A percentile compares a stretch with the other conserved stretches of the same genome.
phyloP scores from a whole-genome alignment of 1,140 invertebrate genomes.

The Chrysomallon squamiferum region DNA sequence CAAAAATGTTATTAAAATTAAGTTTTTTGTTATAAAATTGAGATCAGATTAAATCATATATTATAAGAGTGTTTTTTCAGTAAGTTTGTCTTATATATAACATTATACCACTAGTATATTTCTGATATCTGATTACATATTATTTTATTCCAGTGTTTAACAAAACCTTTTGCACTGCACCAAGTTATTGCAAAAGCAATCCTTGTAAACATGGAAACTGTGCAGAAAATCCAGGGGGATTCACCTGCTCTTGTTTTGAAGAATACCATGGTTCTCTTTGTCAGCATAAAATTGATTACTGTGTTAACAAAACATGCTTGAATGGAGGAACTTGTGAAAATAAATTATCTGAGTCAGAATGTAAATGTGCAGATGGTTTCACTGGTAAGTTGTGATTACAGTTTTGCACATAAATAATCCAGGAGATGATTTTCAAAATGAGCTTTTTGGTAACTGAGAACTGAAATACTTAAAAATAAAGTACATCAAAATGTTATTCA shows the following conservation, averaged over 20 bases:
- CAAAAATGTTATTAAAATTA: no score
- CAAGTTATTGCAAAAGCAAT: slow-evolving; percentile 15
- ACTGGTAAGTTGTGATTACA: slow-evolving; percentile 68
- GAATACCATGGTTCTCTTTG: slow-evolving; percentile 28
- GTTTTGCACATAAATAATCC: no score
- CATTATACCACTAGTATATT: no score
- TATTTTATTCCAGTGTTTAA: neutral
- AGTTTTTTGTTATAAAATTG: no score
- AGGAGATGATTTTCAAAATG: no score
- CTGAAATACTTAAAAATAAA: no score
- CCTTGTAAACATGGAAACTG: slow-evolving; percentile 37
- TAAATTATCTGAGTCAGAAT: slow-evolving; percentile 69
- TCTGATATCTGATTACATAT: no score
- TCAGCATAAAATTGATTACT: slow-evolving; percentile 19
- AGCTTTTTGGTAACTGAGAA: no score
- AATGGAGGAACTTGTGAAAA: slow-evolving; percentile 89
- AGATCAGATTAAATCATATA: no score
- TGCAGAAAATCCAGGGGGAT: slow-evolving; percentile 18
- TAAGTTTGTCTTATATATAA: no score
- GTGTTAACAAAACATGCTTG: slow-evolving; percentile 67
- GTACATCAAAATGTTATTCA: no score
- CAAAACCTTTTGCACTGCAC: neutral
- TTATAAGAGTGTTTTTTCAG: no score
- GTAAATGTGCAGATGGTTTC: slow-evolving; percentile 88
- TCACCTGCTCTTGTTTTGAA: slow-evolving; percentile 22